A percentile compares a stretch with the other conserved stretches of the same genome.
Conservation (phyloP, 2,113 vertebrate genomes). For the Notarius quadriscutis region DNA sequence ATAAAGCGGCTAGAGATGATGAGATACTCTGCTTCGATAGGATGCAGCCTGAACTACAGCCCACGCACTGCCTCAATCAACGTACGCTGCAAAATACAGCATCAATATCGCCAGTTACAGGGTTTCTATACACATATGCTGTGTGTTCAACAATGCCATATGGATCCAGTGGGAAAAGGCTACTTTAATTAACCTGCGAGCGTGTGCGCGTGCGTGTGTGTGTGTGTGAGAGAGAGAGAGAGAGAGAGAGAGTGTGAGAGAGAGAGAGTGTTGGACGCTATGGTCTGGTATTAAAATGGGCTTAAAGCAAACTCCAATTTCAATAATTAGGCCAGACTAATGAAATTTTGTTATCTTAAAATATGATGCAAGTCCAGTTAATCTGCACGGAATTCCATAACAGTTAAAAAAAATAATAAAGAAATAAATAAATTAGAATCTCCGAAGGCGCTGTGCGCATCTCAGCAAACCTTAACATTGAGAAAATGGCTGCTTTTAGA, state of each 20-base stretch:
- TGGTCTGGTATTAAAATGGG: neutral
- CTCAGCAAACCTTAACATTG: neutral
- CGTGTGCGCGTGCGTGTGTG: too few species aligned
- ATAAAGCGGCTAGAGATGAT: too few species aligned
- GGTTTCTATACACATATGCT: too few species aligned
- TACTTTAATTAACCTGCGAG: neutral
- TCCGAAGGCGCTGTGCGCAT: neutral
- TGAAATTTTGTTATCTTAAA: constrained; percentile 7
- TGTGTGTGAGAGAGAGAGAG: too few species aligned
- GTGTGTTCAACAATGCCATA: neutral
- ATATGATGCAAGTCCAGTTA: neutral
- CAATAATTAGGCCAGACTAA: neutral
- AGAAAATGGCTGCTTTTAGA: too few species aligned
- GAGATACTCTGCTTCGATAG: too few species aligned
- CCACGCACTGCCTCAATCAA: too few species aligned
- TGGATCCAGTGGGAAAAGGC: neutral
- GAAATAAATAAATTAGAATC: neutral
- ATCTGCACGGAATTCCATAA: neutral
- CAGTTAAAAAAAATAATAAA: neutral
- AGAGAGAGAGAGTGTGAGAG: too few species aligned
- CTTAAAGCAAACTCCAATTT: neutral
- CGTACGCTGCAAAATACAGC: too few species aligned
- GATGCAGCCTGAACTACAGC: too few species aligned
- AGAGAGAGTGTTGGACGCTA: neutral
- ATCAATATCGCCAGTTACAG: too few species aligned